Evolutionary conservation across 2,888 invertebrate species (phyloP).

Genomic region (Sarcophaga caerulescens): DNA sequence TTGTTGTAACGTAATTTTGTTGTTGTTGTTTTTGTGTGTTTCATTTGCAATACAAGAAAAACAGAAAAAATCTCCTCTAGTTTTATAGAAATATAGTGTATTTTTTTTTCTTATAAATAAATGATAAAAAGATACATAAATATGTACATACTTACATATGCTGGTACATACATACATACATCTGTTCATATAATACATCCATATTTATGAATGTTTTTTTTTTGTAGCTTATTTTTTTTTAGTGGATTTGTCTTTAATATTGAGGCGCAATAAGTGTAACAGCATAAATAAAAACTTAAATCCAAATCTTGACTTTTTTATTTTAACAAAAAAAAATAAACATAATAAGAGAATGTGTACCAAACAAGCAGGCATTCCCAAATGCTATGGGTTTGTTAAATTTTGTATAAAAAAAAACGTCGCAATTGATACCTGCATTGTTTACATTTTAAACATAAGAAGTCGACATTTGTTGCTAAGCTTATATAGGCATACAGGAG

Average conservation of each 20-base stretch:
- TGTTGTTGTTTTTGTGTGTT: constrained; percentile 11
- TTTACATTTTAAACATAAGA: too few relatives aligned
- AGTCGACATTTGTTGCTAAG: too few relatives aligned
- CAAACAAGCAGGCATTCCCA: constrained; percentile 39
- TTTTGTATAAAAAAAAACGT: neutral
- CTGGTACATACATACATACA: neutral
- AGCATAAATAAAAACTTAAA: constrained; percentile 41
- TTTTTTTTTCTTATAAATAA: constrained; percentile 6
- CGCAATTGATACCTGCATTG: too few relatives aligned
- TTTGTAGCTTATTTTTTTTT: constrained; percentile 9
- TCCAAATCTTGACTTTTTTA: constrained; percentile 33
- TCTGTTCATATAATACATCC: neutral
- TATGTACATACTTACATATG: neutral
- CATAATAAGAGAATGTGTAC: constrained; percentile 64
- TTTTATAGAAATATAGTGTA: constrained; percentile 45
- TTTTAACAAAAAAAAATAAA: constrained; percentile 30
- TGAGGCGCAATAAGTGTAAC: constrained; percentile 62
- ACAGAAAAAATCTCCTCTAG: constrained; percentile 50
- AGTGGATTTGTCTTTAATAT: constrained; percentile 26
- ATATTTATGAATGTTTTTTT: neutral
- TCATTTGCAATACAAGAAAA: constrained; percentile 32
- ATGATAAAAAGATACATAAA: constrained; percentile 4
- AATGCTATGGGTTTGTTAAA: neutral
- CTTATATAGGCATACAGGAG: too few relatives aligned
- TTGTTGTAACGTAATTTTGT: constrained; percentile 3